phyloP scores from a whole-genome alignment of 2,888 invertebrate species.

The Allophyes oxyacanthae region DNA sequence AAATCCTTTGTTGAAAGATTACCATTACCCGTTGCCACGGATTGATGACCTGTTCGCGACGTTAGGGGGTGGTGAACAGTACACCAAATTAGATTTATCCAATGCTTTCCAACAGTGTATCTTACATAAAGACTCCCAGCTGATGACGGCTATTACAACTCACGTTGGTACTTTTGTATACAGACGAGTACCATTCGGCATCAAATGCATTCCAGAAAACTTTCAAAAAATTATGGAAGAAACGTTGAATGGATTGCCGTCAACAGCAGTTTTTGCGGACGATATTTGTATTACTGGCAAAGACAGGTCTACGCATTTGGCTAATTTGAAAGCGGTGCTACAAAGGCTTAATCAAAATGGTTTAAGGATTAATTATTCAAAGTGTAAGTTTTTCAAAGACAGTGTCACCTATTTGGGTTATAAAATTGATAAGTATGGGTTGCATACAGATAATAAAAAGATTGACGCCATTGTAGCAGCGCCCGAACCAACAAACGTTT shows the following conservation, averaged over 20 bases:
- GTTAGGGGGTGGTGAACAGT: conserved; percentile 1
- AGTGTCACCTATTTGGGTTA: neutral
- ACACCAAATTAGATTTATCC: conserved; percentile 2
- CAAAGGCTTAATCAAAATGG: conserved; percentile 11
- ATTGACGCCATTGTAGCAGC: neutral
- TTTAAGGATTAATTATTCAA: conserved; percentile 5
- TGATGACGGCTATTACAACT: conserved; percentile 8
- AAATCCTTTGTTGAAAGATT: neutral
- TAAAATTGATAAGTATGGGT: conserved; percentile 1
- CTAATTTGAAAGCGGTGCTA: conserved; percentile 8
- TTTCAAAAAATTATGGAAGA: neutral
- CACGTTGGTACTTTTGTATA: neutral
- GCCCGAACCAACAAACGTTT: neutral
- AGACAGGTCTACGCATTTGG: conserved; percentile 6
- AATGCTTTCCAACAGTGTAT: conserved; percentile 1
- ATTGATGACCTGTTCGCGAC: neutral
- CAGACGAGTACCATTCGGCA: conserved; percentile 11
- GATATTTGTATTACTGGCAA: conserved; percentile 9
- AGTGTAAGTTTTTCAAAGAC: conserved; percentile 1
- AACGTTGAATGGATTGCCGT: conserved; percentile 4
- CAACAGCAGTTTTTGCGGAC: conserved; percentile 10
- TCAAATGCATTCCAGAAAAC: conserved; percentile 8
- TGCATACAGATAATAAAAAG: too few relatives aligned
- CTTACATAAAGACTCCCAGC: neutral
- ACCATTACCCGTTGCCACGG: neutral